A percentile compares a stretch with the other conserved stretches of the same genome.
Conservation (phyloP, 2,113 vertebrate species). For the Mus pahari region DNA sequence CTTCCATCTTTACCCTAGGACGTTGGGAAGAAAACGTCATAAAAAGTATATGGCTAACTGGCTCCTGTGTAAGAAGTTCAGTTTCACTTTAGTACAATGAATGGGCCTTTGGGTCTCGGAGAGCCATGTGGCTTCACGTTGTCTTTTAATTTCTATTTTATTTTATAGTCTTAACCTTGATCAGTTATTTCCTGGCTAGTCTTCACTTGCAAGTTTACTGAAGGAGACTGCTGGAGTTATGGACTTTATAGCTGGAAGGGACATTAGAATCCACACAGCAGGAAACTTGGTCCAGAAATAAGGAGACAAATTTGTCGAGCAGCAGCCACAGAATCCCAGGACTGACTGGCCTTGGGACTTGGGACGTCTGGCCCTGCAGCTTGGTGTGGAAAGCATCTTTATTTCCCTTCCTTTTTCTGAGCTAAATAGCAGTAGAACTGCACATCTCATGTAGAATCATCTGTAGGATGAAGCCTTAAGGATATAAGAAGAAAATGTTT, state of each 20-base stretch:
- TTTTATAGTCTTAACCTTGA: neutral
- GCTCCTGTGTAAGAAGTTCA: neutral
- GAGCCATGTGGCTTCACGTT: neutral
- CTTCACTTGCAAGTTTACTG: neutral
- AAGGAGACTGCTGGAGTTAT: neutral
- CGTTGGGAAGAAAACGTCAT: neutral
- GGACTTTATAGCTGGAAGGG: neutral
- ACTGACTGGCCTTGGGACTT: neutral
- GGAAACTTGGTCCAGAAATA: neutral
- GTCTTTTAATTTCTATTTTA: slow-evolving; percentile 31
- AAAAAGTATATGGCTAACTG: neutral
- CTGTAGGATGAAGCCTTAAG: slow-evolving; percentile 28
- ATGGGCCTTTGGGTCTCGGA: neutral
- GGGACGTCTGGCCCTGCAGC: neutral
- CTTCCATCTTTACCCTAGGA: neutral
- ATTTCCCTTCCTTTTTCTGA: neutral
- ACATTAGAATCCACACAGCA: neutral
- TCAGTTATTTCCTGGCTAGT: neutral
- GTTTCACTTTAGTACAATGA: slow-evolving; percentile 42
- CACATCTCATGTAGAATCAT: neutral
- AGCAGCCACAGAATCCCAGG: neutral
- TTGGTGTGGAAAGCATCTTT: neutral
- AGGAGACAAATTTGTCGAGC: neutral
- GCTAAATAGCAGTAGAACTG: neutral
- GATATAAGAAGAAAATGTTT: slow-evolving; percentile 28